Evolutionary conservation across 2,797 vertebrate species (phyloP).

Genomic region (Poeciliopsis infans): DNA sequence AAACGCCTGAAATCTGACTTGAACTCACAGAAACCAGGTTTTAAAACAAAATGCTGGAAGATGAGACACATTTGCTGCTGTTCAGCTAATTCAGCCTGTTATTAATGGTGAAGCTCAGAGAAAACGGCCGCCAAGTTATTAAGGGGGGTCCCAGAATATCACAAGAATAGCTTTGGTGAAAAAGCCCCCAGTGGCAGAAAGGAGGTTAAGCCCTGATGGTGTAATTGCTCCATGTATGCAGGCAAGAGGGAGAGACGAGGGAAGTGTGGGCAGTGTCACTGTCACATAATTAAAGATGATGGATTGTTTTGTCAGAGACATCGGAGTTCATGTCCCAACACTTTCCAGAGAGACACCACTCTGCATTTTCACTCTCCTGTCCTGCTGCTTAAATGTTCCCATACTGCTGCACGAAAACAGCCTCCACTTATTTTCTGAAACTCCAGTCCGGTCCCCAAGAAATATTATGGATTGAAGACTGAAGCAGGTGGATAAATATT

Average conservation of each 20-base stretch:
- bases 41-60: background rate
- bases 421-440: background rate
- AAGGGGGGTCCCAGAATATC: conserved; percentile 1
- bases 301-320: conserved; percentile 76
- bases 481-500: conserved; percentile 1
- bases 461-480: background rate
- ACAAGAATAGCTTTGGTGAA: background rate
- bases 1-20: background rate
- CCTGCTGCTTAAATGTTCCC: conserved; percentile 34
- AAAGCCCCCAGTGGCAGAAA: conserved; percentile 51
- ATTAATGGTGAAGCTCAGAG: background rate
- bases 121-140: background rate
- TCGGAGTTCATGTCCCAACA: conserved; percentile 65
- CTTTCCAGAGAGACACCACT: conserved; percentile 59
- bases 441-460: conserved; percentile 8
- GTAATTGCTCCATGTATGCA: conserved; percentile 66
- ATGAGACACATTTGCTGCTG: background rate
- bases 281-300: conserved; percentile 85
- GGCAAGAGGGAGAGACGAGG: conserved; percentile 47
- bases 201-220: conserved; percentile 72
- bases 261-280: conserved; percentile 66
- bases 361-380: conserved; percentile 40
- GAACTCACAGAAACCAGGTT: background rate
- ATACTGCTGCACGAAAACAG: conserved; percentile 3
- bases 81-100: background rate